Evolutionary conservation across 2,888 invertebrate genomes (phyloP), one percentile per base, ranked within the genome.

Genomic region (Antheraea assamensis): DNA sequence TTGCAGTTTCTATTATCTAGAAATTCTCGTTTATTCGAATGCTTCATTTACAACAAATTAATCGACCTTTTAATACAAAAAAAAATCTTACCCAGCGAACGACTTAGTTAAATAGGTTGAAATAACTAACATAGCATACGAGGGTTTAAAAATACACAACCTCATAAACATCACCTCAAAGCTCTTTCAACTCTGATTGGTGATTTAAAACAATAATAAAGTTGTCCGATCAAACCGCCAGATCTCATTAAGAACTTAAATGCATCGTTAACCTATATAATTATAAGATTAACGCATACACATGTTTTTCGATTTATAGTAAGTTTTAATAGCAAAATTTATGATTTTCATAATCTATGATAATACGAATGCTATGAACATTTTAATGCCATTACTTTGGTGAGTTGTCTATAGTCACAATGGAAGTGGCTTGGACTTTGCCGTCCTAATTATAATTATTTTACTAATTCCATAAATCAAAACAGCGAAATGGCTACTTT

Each of bases 171-270:
- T 73, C 70, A 42, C 70, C 70, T 31, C 61, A 35, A 70, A 70
- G 55, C 70, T n/a, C 58, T 77, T 76, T 75, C 75, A 75, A 77
- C 71, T 76, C 72, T 71, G 71, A 73, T 74, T 71, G 71, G 75
- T 78, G 78, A 80, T 82, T 79, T 79, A 73, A 76, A 78, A 75
- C 77, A 74, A 73, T 71, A 78, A 79, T 81, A 78, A 78, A 78
- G 74, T 76, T 74, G 74, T 78, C 75, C 73, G 75, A 75, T 79
- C 74, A 73, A 73, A 75, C 73, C 68, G 72, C 64, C 74, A 13
- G 68, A 75, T 75, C 74, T 78, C 74, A 74, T 78, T 76, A 75
- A 72, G 73, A 76, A 71, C 76, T 75, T 75, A 71, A 76, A 61
- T 70, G 70, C 73, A 47, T 74, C 74, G 76, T 79, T 79, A 79